Conservation (phyloP, 2,888 invertebrate genomes). For the Meloe dianella region DNA sequence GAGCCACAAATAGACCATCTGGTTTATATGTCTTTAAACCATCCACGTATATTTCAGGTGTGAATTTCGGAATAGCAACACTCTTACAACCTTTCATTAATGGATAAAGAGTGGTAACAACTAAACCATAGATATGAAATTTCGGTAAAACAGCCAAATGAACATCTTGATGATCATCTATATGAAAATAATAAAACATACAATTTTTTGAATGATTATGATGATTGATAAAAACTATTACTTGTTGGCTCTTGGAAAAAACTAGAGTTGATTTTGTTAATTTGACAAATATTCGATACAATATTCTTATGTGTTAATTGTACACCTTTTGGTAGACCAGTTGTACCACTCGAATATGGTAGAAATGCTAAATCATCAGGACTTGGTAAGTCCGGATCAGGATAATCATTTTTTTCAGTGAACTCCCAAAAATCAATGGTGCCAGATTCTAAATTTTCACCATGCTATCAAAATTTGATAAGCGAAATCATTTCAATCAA, state of each 20-base stretch:
- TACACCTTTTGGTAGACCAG: slow-evolving; percentile 80
- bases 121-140: slow-evolving; percentile 63
- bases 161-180: slow-evolving; percentile 46
- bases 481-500: not conserved
- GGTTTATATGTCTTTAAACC: slow-evolving; percentile 32
- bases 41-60: slow-evolving; percentile 30
- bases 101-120: slow-evolving; percentile 41
- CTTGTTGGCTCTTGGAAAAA: slow-evolving; percentile 29
- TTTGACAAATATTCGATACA: slow-evolving; percentile 53
- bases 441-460: slow-evolving; percentile 58
- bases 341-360: slow-evolving; percentile 86
- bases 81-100: slow-evolving; percentile 52
- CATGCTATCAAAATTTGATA: slow-evolving; percentile 19
- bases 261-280: slow-evolving; percentile 3
- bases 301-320: slow-evolving; percentile 62
- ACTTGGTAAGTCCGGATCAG: slow-evolving; percentile 61
- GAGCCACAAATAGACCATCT: slow-evolving; percentile 31
- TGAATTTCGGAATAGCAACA: slow-evolving; percentile 54
- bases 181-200: not conserved
- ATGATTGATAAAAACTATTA: slow-evolving; percentile 15
- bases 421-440: slow-evolving; percentile 67
- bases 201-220: too few relatives aligned
- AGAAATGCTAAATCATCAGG: slow-evolving; percentile 69
- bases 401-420: slow-evolving; percentile 56
- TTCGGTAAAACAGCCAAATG: slow-evolving; percentile 57